Conservation (phyloP, 2,888 invertebrate species). For the Tenthredo amoena region DNA sequence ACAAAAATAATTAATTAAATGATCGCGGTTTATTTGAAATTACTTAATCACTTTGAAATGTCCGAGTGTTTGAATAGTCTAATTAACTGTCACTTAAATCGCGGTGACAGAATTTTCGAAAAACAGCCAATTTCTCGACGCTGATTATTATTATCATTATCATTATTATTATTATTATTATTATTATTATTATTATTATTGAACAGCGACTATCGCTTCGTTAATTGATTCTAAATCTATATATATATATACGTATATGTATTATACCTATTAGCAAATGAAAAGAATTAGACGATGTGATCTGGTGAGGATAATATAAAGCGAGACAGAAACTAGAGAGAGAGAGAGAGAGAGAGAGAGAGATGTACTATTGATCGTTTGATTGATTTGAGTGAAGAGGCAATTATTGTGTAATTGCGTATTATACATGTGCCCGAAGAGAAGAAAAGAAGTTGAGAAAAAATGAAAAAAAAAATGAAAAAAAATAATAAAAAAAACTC, state of each 20-base stretch:
- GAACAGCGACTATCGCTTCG: not conserved
- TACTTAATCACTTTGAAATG: not conserved
- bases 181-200: not conserved
- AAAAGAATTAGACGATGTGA: not conserved
- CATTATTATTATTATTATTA: not conserved
- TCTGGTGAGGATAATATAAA: not conserved
- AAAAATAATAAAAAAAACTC: not conserved
- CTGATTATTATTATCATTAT: not conserved
- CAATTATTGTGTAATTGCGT: slow-evolving; percentile 2
- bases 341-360: not conserved
- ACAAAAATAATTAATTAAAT: not conserved
- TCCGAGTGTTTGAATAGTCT: not conserved
- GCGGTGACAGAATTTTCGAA: slow-evolving; percentile 14
- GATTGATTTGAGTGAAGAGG: not conserved
- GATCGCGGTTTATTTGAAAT: not conserved
- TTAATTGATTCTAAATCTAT: not conserved
- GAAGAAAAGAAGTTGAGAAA: not conserved
- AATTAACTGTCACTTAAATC: not conserved
- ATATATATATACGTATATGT: not conserved
- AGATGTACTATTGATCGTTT: not conserved
- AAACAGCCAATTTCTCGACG: not conserved
- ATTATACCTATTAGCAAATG: slow-evolving; percentile 4
- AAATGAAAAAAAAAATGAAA: not conserved
- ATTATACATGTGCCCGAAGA: not conserved
- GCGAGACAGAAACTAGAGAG: not conserved